phyloP scores from a whole-genome alignment of 2,888 invertebrate species.

The Sycophila texana region DNA sequence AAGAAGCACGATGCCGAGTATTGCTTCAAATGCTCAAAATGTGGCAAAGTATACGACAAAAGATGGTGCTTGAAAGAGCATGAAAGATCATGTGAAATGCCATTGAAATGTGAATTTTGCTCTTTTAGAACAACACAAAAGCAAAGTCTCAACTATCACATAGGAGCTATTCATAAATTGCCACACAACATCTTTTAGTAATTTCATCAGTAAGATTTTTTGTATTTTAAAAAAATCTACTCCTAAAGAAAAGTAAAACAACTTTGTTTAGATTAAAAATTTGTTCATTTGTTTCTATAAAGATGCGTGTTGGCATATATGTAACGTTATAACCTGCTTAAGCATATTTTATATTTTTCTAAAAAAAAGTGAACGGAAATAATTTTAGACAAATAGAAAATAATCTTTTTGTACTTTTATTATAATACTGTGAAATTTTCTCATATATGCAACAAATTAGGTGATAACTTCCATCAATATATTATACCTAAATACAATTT shows the following conservation, averaged over 20 bases:
- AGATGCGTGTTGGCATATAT: conserved; percentile 50
- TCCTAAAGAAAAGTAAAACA: conserved; percentile 27
- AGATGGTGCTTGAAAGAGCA: conserved; percentile 57
- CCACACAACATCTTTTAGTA: conserved; percentile 53
- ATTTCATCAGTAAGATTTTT: conserved; percentile 32
- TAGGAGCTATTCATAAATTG: conserved; percentile 55
- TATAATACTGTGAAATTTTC: conserved; percentile 22
- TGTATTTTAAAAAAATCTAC: conserved; percentile 22
- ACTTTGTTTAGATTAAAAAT: conserved; percentile 37
- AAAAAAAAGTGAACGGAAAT: conserved; percentile 45
- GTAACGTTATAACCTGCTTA: conserved; percentile 48
- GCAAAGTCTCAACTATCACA: conserved; percentile 57
- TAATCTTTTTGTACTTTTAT: conserved; percentile 38
- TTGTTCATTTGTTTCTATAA: conserved; percentile 48
- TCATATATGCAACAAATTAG: conserved; percentile 23
- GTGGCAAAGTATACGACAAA: conserved; percentile 55
- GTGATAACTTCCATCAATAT: conserved; percentile 4
- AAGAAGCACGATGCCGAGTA: conserved; percentile 56
- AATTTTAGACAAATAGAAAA: conserved; percentile 39
- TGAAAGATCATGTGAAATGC: conserved; percentile 55
- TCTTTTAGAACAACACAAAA: conserved; percentile 56
- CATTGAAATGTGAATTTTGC: conserved; percentile 55
- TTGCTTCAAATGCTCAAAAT: conserved; percentile 56
- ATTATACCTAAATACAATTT: conserved; percentile 21
- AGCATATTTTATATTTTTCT: conserved; percentile 56